Base-by-base conservation (phyloP, 2,888 invertebrate species). In the Leucoma salicis region DNA sequence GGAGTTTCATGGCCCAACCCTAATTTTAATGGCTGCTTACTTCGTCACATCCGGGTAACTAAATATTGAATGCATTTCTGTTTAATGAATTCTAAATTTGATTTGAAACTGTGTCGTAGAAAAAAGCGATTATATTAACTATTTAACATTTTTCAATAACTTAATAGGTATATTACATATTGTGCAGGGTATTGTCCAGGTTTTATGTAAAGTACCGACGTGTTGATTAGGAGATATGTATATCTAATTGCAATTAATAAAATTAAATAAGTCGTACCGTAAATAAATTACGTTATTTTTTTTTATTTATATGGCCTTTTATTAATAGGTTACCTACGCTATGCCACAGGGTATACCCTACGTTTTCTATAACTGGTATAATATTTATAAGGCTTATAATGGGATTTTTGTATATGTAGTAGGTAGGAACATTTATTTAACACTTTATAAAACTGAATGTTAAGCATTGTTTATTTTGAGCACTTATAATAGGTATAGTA, bases 1-100 rank as follows among this genome's bases (percentile, higher is more conserved):
- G 73, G 72, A 57, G 77, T 67, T 74, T 74, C 70, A 78, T 79
- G 75, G 87, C 88, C 88, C 90, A 88, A 82, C 90, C 90, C 89
- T 88, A 89, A 89, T 86, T 89, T 88, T 89, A 89, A 90, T 90
- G 90, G 90, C 90, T 83, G 88, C 88, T 82, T 61, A 66, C 68
- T 66, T 65, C 73, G 71, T 70, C 77, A 86, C 79, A 84, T 88
- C 87, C 86, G 84, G 84, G 64, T 80, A 74, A 64, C 66, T 63
- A 69, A 82, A 72, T 78, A 70, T 84, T 80, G 85, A 81, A 71
- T 66, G 63, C 62, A 62, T 58, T 62, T 62, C 62, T 61, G 51
- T 29, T 39, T 33, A 24, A 40, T 15, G 42, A 49, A 35, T 39
- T 53, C 51, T 54, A 48, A 53, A 54, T 42, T 55, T 55, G 57